Conservation (phyloP, 1,140 invertebrate genomes). For the Latrodectus geometricus region DNA sequence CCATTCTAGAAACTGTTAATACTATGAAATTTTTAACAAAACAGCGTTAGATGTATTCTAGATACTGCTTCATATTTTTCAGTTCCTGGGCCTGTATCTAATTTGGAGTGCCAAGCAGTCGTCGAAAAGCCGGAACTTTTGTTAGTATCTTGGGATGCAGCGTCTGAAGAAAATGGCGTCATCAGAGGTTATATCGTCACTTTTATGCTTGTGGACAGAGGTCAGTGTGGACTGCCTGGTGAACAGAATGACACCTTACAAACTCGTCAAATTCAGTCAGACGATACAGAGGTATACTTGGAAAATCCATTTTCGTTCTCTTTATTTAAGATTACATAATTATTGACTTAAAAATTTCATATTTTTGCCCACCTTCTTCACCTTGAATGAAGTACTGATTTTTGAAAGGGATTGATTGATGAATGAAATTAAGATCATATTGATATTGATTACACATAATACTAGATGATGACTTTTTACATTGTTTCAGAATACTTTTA, state of each 20-base stretch:
- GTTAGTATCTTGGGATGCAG: constrained; percentile 45
- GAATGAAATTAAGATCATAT: too few species aligned
- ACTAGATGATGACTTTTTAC: too few species aligned
- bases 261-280: constrained; percentile 9
- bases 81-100: constrained; percentile 25
- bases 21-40: too few species aligned
- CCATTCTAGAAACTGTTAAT: too few species aligned
- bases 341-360: too few species aligned
- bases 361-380: too few species aligned
- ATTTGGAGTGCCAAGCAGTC: constrained; percentile 15
- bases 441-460: too few species aligned
- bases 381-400: too few species aligned
- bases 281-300: constrained; percentile 36
- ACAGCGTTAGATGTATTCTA: too few species aligned
- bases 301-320: not conserved
- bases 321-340: too few species aligned
- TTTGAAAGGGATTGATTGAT: too few species aligned
- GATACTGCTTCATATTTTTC: not conserved
- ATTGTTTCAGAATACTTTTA: too few species aligned
- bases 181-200: constrained; percentile 42
- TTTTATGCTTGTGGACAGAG: constrained; percentile 18
- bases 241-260: not conserved
- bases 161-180: constrained; percentile 14
- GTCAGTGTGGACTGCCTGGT: constrained; percentile 1
- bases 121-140: constrained; percentile 28